These are phyloP conservation scores for Parazoanthus atlanticus DNA, from an alignment of 92 coral and sea anemone species.

Conservation along the genomic window DNA sequence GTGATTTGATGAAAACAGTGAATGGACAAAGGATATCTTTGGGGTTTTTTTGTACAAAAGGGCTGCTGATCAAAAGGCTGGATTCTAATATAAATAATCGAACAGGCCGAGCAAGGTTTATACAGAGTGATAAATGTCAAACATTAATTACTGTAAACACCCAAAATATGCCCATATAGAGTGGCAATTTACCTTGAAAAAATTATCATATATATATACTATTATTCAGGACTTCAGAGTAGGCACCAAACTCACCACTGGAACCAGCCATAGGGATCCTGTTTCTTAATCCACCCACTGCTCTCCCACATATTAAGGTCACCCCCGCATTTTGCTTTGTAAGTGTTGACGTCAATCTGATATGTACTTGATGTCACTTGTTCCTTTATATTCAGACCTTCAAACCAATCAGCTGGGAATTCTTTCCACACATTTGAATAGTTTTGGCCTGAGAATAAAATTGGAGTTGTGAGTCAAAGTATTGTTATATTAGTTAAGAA, in stretches of 20 bases:
- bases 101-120: no score
- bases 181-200: no score
- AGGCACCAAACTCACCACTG: conserved; percentile 61
- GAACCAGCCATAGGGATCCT: conserved; percentile 91
- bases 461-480: neutral
- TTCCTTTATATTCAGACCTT: conserved; percentile 65
- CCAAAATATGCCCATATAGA: no score
- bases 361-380: conserved; percentile 73
- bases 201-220: no score
- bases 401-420: conserved; percentile 85
- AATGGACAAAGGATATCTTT: no score
- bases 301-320: conserved; percentile 89
- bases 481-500: no score
- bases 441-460: conserved; percentile 53
- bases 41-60: neutral
- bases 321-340: conserved; percentile 84
- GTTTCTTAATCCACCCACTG: conserved; percentile 85
- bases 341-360: conserved; percentile 74
- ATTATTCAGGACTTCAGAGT: neutral
- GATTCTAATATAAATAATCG: no score
- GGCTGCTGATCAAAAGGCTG: neutral
- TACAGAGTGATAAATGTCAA: neutral
- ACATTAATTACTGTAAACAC: neutral
- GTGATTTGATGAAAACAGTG: no score
- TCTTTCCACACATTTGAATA: conserved; percentile 77